These are phyloP conservation scores for Anthonomus grandis DNA, from an alignment of 1,140 invertebrate genomes.

Conservation along the genomic window DNA sequence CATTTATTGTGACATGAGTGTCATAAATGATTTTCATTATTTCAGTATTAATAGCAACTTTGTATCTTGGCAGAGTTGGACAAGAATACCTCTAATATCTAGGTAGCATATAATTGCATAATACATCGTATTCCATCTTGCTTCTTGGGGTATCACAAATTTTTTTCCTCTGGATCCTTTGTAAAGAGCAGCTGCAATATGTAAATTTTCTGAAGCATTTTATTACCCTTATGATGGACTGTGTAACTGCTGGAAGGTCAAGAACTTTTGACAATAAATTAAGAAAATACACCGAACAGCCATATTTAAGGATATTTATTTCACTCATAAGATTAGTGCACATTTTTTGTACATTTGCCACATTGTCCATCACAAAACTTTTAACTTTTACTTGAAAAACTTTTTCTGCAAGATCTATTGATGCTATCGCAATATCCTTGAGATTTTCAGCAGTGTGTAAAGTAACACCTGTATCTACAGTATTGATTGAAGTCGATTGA, in stretches of 20 bases:
- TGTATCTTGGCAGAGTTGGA: neutral
- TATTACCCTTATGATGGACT: no score
- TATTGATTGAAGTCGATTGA: conserved; percentile 57
- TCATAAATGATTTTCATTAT: neutral
- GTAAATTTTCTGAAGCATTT: no score
- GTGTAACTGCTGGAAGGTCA: no score
- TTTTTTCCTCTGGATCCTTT: neutral
- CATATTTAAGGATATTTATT: neutral
- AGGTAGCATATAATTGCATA: neutral
- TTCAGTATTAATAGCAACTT: neutral
- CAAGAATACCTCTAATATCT: neutral
- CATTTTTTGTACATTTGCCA: neutral
- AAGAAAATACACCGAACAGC: no score
- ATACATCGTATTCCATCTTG: neutral
- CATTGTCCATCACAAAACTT: neutral
- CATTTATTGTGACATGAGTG: neutral
- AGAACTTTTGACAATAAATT: no score
- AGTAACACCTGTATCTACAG: neutral
- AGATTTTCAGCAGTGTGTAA: no score
- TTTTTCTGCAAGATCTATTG: neutral
- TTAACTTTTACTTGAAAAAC: conserved; percentile 1
- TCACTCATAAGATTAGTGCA: neutral
- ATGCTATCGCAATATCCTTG: neutral
- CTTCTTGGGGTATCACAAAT: neutral
- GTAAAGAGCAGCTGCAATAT: neutral